These are phyloP conservation scores for Homarus gammarus DNA, from an alignment of 2,888 invertebrate species.

Conservation along the genomic window DNA sequence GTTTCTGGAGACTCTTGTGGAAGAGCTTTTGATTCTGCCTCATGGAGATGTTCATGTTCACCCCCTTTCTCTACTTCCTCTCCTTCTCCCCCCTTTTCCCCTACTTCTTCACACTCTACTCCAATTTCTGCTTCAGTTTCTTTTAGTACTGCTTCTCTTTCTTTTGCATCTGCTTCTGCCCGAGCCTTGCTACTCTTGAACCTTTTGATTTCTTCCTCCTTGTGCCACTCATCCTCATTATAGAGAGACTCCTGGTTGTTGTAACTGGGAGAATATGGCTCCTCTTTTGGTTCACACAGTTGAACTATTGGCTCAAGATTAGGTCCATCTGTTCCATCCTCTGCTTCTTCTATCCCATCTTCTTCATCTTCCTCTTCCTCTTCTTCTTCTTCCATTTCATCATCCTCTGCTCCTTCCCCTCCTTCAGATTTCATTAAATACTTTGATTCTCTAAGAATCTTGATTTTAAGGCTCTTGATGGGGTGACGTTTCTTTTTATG, in stretches of 20 bases:
- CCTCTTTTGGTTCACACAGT: slow-evolving; percentile 70
- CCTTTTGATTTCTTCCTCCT: slow-evolving; percentile 22
- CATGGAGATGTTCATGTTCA: slow-evolving; percentile 10
- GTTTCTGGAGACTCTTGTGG: slow-evolving; percentile 59
- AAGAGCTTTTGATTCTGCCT: slow-evolving; percentile 68
- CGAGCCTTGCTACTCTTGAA: slow-evolving; percentile 2
- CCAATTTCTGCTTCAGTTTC: slow-evolving; percentile 1
- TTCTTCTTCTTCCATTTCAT: slow-evolving; percentile 24
- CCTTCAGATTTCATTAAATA: slow-evolving; percentile 68
- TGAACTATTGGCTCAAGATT: slow-evolving; percentile 62
- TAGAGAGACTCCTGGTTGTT: slow-evolving; percentile 53
- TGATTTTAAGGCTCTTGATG: slow-evolving; percentile 75
- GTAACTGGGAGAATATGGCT: slow-evolving; percentile 61
- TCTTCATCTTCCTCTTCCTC: slow-evolving; percentile 47
- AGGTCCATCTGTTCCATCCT: slow-evolving; percentile 50
- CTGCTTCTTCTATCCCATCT: slow-evolving; percentile 57
- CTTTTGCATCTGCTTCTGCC: background rate
- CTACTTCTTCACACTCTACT: slow-evolving; percentile 1
- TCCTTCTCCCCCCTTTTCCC: slow-evolving; percentile 13
- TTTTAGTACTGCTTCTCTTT: background rate
- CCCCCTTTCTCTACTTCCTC: slow-evolving; percentile 21
- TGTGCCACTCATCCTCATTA: slow-evolving; percentile 50
- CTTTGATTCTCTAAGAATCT: slow-evolving; percentile 74
- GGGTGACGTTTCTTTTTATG: slow-evolving; percentile 76
- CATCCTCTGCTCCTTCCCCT: slow-evolving; percentile 18